Conservation (phyloP, 2,888 invertebrate genomes). For the Drosophila hamatofila region DNA sequence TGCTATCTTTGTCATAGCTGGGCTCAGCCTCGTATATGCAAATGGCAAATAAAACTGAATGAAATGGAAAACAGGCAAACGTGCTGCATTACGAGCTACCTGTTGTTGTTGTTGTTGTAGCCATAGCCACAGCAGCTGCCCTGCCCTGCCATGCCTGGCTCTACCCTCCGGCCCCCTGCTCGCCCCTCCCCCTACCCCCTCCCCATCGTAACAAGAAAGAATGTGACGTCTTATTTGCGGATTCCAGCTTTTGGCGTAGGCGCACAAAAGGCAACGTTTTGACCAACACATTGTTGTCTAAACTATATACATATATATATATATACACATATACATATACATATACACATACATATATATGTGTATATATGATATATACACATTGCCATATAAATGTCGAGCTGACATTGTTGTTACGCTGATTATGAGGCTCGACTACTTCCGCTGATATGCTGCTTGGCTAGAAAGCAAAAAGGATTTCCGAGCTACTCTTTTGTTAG, state of each 20-base stretch:
- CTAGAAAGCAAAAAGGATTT: slow-evolving; percentile 42
- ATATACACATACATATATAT: background rate
- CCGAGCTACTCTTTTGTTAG: slow-evolving; percentile 39
- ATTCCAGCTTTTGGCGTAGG: slow-evolving; percentile 12
- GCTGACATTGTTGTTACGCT: slow-evolving; percentile 24
- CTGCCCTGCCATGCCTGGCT: background rate
- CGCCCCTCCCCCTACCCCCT: background rate
- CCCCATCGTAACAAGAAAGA: background rate
- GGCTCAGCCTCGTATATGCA: slow-evolving; percentile 13
- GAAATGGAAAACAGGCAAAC: slow-evolving; percentile 37
- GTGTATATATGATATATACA: background rate
- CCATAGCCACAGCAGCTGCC: slow-evolving; percentile 6
- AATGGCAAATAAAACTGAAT: slow-evolving; percentile 34
- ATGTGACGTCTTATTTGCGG: slow-evolving; percentile 46
- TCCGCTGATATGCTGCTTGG: slow-evolving; percentile 23
- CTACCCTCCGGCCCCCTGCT: too few species aligned
- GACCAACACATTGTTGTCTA: slow-evolving; percentile 18
- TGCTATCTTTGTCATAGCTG: slow-evolving; percentile 12
- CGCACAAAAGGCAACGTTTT: slow-evolving; percentile 24
- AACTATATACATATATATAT: background rate
- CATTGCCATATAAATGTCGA: background rate
- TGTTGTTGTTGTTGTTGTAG: slow-evolving; percentile 31
- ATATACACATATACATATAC: background rate
- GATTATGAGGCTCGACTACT: slow-evolving; percentile 38
- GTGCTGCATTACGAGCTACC: slow-evolving; percentile 31